Evolutionary conservation across 1,140 invertebrate species (phyloP), one percentile per base, ranked within the genome.

Genomic region (Eufriesea mexicana): DNA sequence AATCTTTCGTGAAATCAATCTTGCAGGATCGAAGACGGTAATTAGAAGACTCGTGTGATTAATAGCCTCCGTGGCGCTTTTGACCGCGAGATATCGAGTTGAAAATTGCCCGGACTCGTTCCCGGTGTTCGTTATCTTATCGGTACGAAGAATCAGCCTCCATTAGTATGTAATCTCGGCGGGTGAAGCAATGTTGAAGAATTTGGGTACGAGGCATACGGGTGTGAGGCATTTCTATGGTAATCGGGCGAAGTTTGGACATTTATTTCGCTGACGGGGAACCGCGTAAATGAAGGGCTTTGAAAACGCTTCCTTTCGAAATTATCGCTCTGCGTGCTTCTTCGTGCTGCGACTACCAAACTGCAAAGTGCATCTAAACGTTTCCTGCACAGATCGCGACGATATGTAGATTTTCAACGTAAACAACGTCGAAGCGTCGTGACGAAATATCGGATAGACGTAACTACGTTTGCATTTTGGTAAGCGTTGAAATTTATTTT

Each of bases 91-190:
- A 87, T 87, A 72, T 84, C 49, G 28, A 79, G 71, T 49, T n/a
- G 42, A 49, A 86, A 87, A 86, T 87, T 84, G 66, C 73, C 57
- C 9, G 47, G 51, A 55, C 70, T 75, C 55, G 61, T 79, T 70
- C 62, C 45, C 55, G 18, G 16, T 9, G 49, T 49, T 71, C 59
- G 61, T 79, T 86, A 67, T 76, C 75, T 84, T 79, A 87, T 87
- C 81, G 8, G 47, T 61, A 4, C 16, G 49, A 18, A 23, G 42
- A 79, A 87, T 79, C 70, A 23, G 75, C 67, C 61, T 79, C 23
- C 20, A 59, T 45, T 55, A 47, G n/a, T 68, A 16, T 18, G 18
- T 71, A 74, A 59, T 45, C n/a, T 51, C 8, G 9, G 20, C 16
- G 20, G 20, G 0, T 12, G 45, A 64, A 1, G 18, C 25, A n/a